These are phyloP conservation scores for Columba janthina DNA, from an alignment of 2,113 vertebrate genomes.

Conservation along the genomic window DNA sequence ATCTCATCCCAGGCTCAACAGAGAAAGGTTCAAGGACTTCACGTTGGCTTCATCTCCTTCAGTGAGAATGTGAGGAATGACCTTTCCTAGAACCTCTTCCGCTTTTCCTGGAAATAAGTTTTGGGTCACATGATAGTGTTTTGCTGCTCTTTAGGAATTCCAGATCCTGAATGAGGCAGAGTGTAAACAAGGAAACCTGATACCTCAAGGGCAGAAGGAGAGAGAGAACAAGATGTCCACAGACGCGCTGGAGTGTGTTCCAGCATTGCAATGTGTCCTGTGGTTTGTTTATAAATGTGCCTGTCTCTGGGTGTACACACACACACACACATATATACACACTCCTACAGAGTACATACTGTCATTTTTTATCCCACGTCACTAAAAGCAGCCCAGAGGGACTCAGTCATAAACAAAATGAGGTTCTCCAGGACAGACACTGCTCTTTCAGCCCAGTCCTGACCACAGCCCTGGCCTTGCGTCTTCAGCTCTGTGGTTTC, in stretches of 20 bases:
- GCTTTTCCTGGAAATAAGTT: slow-evolving; percentile 62
- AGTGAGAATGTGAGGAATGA: not conserved
- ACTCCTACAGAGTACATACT: not conserved
- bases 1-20: not conserved
- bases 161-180: slow-evolving; percentile 54
- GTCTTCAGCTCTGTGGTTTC: not conserved
- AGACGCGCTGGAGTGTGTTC: slow-evolving; percentile 43
- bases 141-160: slow-evolving; percentile 72
- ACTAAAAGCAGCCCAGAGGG: not conserved
- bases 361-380: not conserved
- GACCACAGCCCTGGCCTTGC: not conserved
- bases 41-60: not conserved
- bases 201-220: slow-evolving; percentile 55
- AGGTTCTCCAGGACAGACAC: not conserved
- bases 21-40: not conserved
- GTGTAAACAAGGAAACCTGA: slow-evolving; percentile 73
- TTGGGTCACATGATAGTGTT: slow-evolving; percentile 61
- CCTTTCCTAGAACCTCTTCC: slow-evolving; percentile 35
- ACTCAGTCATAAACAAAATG: not conserved
- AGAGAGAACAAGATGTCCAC: slow-evolving; percentile 67
- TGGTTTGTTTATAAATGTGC: slow-evolving; percentile 26
- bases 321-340: not conserved
- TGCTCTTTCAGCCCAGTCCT: not conserved
- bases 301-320: not conserved
- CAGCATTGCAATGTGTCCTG: slow-evolving; percentile 29